Percentiles rank a stretch among this genome's conserved stretches.
Evolutionary conservation across 2,113 vertebrate genomes (phyloP).

Genomic region (Hypomesus transpacificus): DNA sequence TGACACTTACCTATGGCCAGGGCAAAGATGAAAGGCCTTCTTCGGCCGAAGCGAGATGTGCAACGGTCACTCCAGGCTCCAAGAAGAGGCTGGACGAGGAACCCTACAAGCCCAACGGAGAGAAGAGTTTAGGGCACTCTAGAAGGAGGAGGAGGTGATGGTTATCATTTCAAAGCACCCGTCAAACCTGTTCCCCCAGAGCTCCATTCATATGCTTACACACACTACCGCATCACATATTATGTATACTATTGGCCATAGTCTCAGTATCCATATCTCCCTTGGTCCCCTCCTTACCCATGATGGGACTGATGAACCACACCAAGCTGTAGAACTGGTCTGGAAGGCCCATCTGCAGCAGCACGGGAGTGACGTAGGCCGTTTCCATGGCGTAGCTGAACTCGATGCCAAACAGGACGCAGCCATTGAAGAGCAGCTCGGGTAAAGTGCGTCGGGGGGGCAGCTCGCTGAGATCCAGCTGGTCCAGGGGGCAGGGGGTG

Average conservation of each 20-base stretch:
- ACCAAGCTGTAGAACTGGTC: slow-evolving; percentile 96
- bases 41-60: slow-evolving; percentile 89
- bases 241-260: too few species aligned
- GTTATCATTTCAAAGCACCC: background rate
- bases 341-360: slow-evolving; percentile 95
- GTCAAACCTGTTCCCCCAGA: background rate
- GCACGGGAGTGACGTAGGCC: slow-evolving; percentile 91
- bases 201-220: background rate
- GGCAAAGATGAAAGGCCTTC: slow-evolving; percentile 94
- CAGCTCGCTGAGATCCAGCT: slow-evolving; percentile 83
- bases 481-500: slow-evolving; percentile 87
- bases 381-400: slow-evolving; percentile 99
- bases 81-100: slow-evolving; percentile 90
- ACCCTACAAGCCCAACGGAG: slow-evolving; percentile 74
- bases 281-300: slow-evolving; percentile 73
- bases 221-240: background rate
- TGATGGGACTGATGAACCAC: slow-evolving; percentile 97
- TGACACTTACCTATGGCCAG: slow-evolving; percentile 83
- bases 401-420: slow-evolving; percentile 92
- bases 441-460: slow-evolving; percentile 86
- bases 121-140: background rate
- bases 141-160: background rate
- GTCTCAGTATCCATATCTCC: background rate
- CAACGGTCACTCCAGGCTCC: slow-evolving; percentile 98
- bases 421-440: slow-evolving; percentile 91